Base-by-base conservation (phyloP, 2,113 vertebrate species). In the Barbus barbus region DNA sequence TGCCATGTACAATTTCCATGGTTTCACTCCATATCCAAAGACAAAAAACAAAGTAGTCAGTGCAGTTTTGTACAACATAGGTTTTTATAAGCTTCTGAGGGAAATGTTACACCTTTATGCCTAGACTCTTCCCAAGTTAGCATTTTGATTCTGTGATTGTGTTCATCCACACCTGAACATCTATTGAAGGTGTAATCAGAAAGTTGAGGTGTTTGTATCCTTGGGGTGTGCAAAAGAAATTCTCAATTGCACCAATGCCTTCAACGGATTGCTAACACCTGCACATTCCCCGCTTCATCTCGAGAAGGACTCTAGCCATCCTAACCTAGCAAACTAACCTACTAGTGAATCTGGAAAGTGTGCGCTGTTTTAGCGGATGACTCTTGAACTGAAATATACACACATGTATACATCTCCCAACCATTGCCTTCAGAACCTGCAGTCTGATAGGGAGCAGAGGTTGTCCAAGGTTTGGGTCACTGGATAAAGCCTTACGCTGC, bases 331-430 rank as follows among this genome's bases (percentile, higher is more conserved):
- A 78, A 24, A 61, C 65, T 18, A 73, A 74, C 38, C 65, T 53
- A 56, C 36, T 83, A 28, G 24, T 44, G 16, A 83, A 67, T 72
- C 44, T 83, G 26, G 13, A 44, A 26, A 58, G 46, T 60, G 33
- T 73, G 48, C 41, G 41, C 20, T 46, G 16, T 56, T 60, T 26
- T 26, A 61, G 36, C 41, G 16, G 48, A 69, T 38, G 60, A 69
- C 53, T 85, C 63, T 72, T 83, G 56, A 53, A 86, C 76, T 78
- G 56, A 84, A 73, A 84, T 72, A 48, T 82, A 87, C 61, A 82
- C 61, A 31, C 41, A 81, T 61, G 86, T 78, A 81, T 73, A 79
- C 80, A 69, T 87, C 74, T 87, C 46, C 73, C 48, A 67, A 44
- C 26, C 9, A 46, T 28, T 41, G 28, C 56, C 53, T 82, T 60